Evolutionary conservation across 1,140 invertebrate genomes (phyloP), one percentile per base, ranked within the genome.

Genomic region (Vanessa tameamea): DNA sequence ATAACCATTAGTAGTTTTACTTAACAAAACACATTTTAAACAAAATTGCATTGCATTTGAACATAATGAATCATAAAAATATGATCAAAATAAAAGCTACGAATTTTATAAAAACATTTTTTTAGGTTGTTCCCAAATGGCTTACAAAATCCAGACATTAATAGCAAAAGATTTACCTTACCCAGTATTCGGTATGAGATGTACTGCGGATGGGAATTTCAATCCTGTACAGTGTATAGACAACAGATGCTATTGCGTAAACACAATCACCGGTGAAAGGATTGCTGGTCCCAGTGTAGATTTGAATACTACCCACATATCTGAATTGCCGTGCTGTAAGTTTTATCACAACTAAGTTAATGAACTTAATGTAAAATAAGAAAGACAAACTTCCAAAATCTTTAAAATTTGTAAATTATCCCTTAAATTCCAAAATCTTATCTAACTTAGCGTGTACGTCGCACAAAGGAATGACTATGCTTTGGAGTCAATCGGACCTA

Each of bases 271-370:
- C 64, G 94, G 94, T 8, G 75, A 80, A 8, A 88, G 91, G 8
- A 80, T 78, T 1, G 78, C 80, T 0, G 74, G 79, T 7, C 71
- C 79, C 0, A 73, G 63, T 1, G 77, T 93, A 7, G 83, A 94
- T 69, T 85, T 94, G 55, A 78, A 93, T 47, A 77, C 85, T 9
- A 55, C 89, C 13, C 84, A 91, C 8, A 88, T 91, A 11, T 83
- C 88, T 5, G 69, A 90, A 16, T 82, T 94, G 59, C 72, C 85
- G 11, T 95, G 95, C 73, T 95, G 94, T 95, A 82, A 94, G 94
- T 92, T 73, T 65, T 20, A 37, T 61, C 1, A 16, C 13, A 50
- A 15, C 5, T 50, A 0, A 14, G 12, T 50, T 50, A 50, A 50
- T 4, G 1, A 12, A 50, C 5, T 13, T 14, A 50, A 50, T 31